Base-by-base conservation (phyloP, 2,888 invertebrate species). In the Nymphalis urticae region DNA sequence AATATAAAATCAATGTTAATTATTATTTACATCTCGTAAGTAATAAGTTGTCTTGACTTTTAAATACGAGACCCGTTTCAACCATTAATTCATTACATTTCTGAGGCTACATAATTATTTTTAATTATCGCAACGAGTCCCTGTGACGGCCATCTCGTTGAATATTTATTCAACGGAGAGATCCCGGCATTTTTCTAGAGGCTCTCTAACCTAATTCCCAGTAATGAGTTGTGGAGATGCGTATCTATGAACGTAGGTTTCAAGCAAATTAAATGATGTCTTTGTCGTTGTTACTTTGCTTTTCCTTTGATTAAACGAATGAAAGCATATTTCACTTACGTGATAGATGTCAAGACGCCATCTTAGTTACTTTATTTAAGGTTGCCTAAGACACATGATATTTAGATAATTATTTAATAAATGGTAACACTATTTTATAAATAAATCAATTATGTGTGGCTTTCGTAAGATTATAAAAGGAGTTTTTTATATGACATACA, bases 201-300 rank as follows among this genome's bases (percentile, higher is more conserved):
- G 74, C 79, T 79, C 79, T 81, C 75, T 83, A 86, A 85, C 84
- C 85, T 87, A 87, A 89, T 89, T 86, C 86, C 80, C 79, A 75
- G 83, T 87, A 86, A 88, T 86, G 85, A 85, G 85, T 77, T 75
- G 84, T 56, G 27, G 56, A 58, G 83, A 84, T 63, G 66, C 68
- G 82, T 76, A 75, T 72, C 59, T 61, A 76, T 76, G 74, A 74
- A 81, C 80, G 80, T 80, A 76, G 76, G 75, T 77, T 79, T 78
- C 75, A 75, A 75, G 76, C 78, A 79, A 83, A 84, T 85, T 84
- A 83, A 62, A 56, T 50, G 81, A 82, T 80, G 78, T 75, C 75
- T 75, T 76, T 77, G 80, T 80, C 79, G 75, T 79, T 77, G 58
- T 42, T 58, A 19, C 54, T 56, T 32, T 56, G 54, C 32, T 17